Base-by-base conservation (phyloP, 2,113 vertebrate genomes). In the Nycticorax nycticorax region DNA sequence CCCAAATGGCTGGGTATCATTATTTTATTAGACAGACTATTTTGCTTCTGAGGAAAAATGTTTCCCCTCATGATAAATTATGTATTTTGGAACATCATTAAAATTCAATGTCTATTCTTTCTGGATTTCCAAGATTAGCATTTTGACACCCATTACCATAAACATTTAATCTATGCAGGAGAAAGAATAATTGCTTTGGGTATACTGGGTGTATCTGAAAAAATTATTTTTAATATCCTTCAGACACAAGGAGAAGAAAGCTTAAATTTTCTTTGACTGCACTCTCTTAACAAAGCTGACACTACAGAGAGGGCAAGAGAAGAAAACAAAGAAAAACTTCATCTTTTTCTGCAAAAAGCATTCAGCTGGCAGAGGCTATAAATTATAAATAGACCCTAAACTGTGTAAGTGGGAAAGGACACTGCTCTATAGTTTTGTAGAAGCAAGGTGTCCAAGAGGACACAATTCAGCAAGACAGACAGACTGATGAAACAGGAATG, bases 71-170 rank as follows among this genome's bases (percentile, higher is more conserved):
- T 30, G 52, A 95, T 74, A 94, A 94, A 94, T 92, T 72, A 87
- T 52, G 53, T 32, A 92, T 96, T 92, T 89, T 85, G 28, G 77
- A 95, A 89, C 69, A 85, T 76, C 62, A 89, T 82, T 92, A 91
- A 94, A 94, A 96, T 85, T 67, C 86, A 87, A 21, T 7, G 13
- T 41, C 78, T 91, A 53, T 76, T 89, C 85, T 89, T 89, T 57
- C 77, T 55, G 80, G 48, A 89, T 72, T 94, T 95, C 53, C n/a
- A 78, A 64, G 68, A 96, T 64, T 50, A 94, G 74, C 80, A 91
- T 69, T 93, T 68, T 93, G 94, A 97, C 86, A 95, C 53, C 45
- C 18, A 66, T 88, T 92, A 89, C 37, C 84, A 93, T 95, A 95
- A 96, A 91, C 73, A 76, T 68, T 87, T 88, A 88, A 94, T 82